Evolutionary conservation across 2,888 invertebrate genomes (phyloP).

Genomic region (Brachyopa scutellaris): DNA sequence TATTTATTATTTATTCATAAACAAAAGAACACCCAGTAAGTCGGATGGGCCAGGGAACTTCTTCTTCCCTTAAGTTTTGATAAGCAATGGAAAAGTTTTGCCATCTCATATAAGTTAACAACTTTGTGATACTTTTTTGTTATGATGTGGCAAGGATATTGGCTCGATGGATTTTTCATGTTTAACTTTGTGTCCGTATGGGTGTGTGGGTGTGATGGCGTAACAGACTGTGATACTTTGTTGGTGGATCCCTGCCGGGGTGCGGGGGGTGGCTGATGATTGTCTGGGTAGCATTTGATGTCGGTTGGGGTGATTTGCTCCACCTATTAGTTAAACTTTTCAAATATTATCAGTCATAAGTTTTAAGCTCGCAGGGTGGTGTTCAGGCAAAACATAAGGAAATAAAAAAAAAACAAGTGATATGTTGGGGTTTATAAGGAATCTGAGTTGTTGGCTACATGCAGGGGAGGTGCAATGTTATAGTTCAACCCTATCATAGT

Average conservation of each 20-base stretch:
- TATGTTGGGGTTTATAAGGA: neutral
- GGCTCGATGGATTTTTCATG: conserved; percentile 64
- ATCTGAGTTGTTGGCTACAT: no score
- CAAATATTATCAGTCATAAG: conserved; percentile 62
- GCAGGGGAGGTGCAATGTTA: no score
- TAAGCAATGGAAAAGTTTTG: conserved; percentile 69
- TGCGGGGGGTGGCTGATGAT: no score
- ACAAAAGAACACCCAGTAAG: conserved; percentile 15
- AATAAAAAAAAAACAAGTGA: neutral
- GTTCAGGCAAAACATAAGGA: neutral
- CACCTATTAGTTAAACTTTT: conserved; percentile 68
- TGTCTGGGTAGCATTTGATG: neutral
- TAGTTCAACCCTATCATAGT: conserved; percentile 11
- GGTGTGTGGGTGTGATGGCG: neutral
- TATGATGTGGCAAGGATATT: conserved; percentile 58
- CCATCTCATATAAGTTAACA: conserved; percentile 72
- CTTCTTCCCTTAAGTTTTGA: conserved; percentile 66
- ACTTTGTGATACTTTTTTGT: conserved; percentile 59
- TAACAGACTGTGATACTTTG: neutral
- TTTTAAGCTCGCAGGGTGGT: conserved; percentile 25
- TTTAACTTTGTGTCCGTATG: conserved; percentile 20
- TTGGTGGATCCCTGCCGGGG: no score
- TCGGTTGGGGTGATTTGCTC: conserved; percentile 33
- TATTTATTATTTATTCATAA: conserved; percentile 68
- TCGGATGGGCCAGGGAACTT: conserved; percentile 31